A percentile compares a stretch with the other conserved stretches of the same genome.
These are phyloP conservation scores for Toxostoma redivivum DNA, from an alignment of 2,113 vertebrate genomes.

Conservation along the genomic window DNA sequence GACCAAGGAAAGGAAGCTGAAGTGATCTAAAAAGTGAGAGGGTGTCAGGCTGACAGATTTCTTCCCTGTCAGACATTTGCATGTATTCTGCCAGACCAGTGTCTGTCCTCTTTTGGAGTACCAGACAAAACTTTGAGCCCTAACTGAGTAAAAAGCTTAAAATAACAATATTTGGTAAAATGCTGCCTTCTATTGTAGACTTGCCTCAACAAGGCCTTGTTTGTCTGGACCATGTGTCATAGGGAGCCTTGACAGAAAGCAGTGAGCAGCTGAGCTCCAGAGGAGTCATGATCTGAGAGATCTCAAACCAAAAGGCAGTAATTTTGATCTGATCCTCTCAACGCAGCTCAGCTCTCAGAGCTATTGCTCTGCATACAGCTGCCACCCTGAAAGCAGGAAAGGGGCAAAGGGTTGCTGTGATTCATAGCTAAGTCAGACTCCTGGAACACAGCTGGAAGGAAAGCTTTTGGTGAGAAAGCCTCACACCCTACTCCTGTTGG, in stretches of 20 bases:
- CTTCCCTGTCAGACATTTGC: background rate
- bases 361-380: background rate
- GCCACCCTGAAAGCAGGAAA: background rate
- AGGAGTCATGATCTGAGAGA: background rate
- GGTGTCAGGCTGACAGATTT: background rate
- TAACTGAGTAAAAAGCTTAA: background rate
- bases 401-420: background rate
- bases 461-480: slow-evolving; percentile 24
- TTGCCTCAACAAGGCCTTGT: background rate
- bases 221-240: background rate
- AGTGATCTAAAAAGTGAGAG: background rate
- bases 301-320: background rate
- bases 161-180: background rate
- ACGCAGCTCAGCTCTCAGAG: background rate
- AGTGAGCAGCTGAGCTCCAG: background rate
- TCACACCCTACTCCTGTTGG: slow-evolving; percentile 5
- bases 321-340: background rate
- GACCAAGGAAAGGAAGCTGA: background rate
- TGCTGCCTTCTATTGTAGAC: background rate
- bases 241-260: background rate
- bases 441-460: slow-evolving; percentile 23
- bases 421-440: background rate
- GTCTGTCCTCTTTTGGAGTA: background rate
- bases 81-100: background rate
- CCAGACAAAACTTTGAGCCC: background rate